Evolutionary conservation across 2,888 invertebrate genomes (phyloP), one percentile per base, ranked within the genome.

Genomic region (Zonitis immaculata): DNA sequence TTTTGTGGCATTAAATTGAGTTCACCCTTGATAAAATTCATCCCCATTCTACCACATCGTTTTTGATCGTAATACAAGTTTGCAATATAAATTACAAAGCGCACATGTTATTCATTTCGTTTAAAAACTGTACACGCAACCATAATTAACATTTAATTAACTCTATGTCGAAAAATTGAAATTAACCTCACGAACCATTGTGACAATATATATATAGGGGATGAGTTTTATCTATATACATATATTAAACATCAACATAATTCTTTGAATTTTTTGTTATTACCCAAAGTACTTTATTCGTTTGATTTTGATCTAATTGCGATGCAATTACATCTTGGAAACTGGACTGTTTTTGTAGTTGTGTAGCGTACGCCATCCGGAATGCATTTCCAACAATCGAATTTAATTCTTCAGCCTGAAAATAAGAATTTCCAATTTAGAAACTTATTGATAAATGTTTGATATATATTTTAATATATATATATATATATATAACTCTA

Each of bases 301-400:
- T 69, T 65, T 73, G 71, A 54, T 67, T 67, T 65, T 74, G 71
- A 62, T 76, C 75, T 63, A 76, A 64, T 67, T 80, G 80, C 54
- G 80, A 76, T 66, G 83, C 81, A 74, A 87, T 86, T 74, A 87
- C 86, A 77, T 87, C 85, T 74, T 86, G 86, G 69, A 82, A 77
- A 65, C 78, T 79, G 60, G 82, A 80, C 66, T 81, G 81, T 71
- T 82, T 80, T 78, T 89, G 88, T 75, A 89, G 81, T 78, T 91
- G 89, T 73, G 88, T 86, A 72, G 91, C 89, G 81, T 91, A 91
- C 73, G 92, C 91, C 87, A 91, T 89, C 76, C 91, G 89, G 82
- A 92, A 91, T 73, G 91, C 91, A 87, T 91, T 89, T 78, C 91
- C 91, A 70, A 91, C 88, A 67, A 91, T 84, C 67, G 87, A 82